Evolutionary conservation across 2,113 vertebrate genomes (phyloP), one percentile per base, ranked within the genome.

Genomic region (Engystomops pustulosus): DNA sequence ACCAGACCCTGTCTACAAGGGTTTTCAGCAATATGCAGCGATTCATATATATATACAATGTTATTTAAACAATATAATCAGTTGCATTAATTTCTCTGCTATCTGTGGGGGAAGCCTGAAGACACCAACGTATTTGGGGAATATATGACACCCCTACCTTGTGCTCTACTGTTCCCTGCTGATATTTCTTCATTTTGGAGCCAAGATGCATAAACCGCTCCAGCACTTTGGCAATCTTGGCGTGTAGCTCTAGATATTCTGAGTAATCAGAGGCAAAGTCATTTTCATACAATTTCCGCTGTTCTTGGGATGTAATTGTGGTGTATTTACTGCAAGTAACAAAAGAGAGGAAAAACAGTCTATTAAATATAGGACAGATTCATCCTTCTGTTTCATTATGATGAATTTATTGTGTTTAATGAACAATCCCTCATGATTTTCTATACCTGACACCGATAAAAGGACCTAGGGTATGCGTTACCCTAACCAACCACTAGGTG

Each of bases 261-360:
- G 90, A 87, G 9, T 95, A 95, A 86, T 95, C 96, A 0, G 91
- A 89, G 36, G 93, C 92, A 86, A 97, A 96, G 38, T 95, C 96
- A 10, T 94, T 91, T 78, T 94, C 89, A 12, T 95, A 96, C 79
- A 91, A 90, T n/a, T 92, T 91, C 0, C 89, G 87, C 89, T 95
- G 95, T 69, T 95, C 94, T 8, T 68, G 75, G 4, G 87, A 92
- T 47, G 85, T 87, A 86, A 96, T 90, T 77, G 88, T 34, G 20
- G 38, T 87, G 89, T 94, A 95, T 86, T 93, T 93, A 89, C 96
- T 96, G 87, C 23, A 34, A n/a, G n/a, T 71, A 4, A n/a, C 49
- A 81, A 81, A 82, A 30, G 36, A 70, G 17, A 45, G 14, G 30
- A 68, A 18, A 45, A 49, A 6, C 1, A 11, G 34, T 4, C 3